Conservation (phyloP, 2,797 vertebrate genomes). For the Arctocebus calabarensis region DNA sequence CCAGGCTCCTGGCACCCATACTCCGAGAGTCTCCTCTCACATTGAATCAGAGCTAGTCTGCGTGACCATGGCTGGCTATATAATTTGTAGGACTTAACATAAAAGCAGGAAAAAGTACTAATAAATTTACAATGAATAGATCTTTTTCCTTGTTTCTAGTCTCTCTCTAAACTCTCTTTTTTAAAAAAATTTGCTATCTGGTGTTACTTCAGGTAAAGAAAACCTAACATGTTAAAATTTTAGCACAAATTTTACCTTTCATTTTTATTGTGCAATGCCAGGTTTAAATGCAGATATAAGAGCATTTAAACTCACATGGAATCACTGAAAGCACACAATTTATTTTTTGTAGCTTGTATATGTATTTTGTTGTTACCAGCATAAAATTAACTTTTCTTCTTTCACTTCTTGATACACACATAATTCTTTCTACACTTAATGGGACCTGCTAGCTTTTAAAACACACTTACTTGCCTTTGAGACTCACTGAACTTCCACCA, state of each 20-base stretch:
- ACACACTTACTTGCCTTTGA: not conserved
- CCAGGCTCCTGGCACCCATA: not conserved
- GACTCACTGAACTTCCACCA: not conserved
- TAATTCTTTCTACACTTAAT: not conserved
- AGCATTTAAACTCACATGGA: conserved; percentile 16
- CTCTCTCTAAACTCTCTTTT: not conserved
- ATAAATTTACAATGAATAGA: not conserved
- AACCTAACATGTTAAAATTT: not conserved
- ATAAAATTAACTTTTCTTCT: not conserved
- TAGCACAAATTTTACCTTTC: not conserved
- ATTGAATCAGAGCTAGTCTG: not conserved
- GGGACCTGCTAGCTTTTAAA: not conserved
- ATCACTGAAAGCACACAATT: not conserved
- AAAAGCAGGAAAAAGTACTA: not conserved
- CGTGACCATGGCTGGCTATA: not conserved
- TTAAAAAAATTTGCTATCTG: not conserved
- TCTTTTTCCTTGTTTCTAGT: not conserved
- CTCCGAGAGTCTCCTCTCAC: not conserved
- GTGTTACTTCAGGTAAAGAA: not conserved
- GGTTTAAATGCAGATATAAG: not conserved
- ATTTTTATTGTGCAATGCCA: not conserved
- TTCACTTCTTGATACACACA: not conserved
- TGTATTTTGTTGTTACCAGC: not conserved
- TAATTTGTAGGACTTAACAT: not conserved
- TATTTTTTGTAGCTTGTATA: not conserved